A percentile compares a stretch with the other conserved stretches of the same genome.
These are phyloP conservation scores for Podarcis siculus DNA, from an alignment of 2,797 vertebrate species.

Conservation along the genomic window DNA sequence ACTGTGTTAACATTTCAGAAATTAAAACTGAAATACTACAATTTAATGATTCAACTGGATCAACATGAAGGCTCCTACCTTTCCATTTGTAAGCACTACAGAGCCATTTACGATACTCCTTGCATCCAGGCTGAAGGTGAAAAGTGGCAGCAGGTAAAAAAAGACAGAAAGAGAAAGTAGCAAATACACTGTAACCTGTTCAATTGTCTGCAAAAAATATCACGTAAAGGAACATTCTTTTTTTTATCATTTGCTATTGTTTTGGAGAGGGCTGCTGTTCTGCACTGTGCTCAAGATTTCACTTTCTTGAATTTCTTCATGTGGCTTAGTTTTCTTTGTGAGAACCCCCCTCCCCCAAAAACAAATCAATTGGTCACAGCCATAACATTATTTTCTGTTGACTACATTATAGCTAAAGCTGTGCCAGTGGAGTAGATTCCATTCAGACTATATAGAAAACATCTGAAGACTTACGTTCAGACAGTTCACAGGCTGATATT, in stretches of 20 bases:
- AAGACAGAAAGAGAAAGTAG: background rate
- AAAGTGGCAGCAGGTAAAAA: constrained; percentile 96
- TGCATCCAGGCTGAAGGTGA: constrained; percentile 95
- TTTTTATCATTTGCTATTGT: background rate
- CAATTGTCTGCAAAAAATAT: background rate
- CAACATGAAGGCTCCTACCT: constrained; percentile 97
- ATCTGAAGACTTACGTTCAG: background rate
- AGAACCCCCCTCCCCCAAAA: background rate
- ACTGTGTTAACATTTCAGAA: constrained; percentile 80
- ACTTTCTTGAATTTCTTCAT: background rate
- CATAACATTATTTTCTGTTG: background rate
- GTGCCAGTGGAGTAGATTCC: background rate
- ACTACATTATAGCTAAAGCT: background rate
- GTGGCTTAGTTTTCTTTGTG: background rate
- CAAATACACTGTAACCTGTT: background rate
- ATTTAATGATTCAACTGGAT: constrained; percentile 98
- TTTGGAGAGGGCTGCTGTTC: background rate
- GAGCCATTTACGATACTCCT: constrained; percentile 97
- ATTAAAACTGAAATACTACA: constrained; percentile 96
- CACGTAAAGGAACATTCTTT: background rate
- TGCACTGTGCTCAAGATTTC: background rate
- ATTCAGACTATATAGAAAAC: background rate
- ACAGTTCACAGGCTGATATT: background rate
- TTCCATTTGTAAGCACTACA: constrained; percentile 98
- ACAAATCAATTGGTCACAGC: background rate